phyloP scores from a whole-genome alignment of 2,113 vertebrate genomes.

The Phocoena sinus region DNA sequence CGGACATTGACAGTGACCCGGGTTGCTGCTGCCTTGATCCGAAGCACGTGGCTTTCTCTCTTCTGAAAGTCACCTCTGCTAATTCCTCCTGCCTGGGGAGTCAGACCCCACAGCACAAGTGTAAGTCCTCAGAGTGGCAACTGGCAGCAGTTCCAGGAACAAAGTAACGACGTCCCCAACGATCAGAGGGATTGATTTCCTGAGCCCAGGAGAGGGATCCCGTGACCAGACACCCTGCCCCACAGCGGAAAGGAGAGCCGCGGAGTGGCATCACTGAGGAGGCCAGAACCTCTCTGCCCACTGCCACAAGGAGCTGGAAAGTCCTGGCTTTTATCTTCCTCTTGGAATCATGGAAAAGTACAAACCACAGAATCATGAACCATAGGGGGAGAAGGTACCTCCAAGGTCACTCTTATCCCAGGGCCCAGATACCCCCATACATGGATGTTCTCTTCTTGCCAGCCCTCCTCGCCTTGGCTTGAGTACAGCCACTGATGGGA shows the following conservation, averaged over 20 bases:
- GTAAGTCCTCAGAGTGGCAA: not conserved
- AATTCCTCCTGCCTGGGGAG: not conserved
- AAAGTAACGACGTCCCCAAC: not conserved
- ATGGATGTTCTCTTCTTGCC: not conserved
- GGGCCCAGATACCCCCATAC: not conserved
- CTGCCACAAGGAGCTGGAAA: not conserved
- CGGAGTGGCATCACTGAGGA: not conserved
- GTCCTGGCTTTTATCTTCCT: constrained; percentile 17
- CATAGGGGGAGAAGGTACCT: not conserved
- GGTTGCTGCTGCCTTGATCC: not conserved
- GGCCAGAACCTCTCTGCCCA: not conserved
- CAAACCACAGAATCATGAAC: not conserved
- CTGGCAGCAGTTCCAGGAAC: not conserved
- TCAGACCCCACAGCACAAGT: not conserved
- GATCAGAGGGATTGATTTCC: not conserved
- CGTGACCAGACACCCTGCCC: not conserved
- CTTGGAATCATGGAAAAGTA: not conserved
- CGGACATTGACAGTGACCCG: not conserved
- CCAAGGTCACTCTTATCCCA: not conserved
- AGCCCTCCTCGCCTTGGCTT: not conserved
- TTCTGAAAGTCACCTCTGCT: not conserved
- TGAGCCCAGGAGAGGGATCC: not conserved
- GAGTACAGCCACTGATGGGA: not conserved
- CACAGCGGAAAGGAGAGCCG: not conserved
- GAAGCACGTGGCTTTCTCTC: not conserved